Evolutionary conservation across 1,140 invertebrate genomes (phyloP).

Genomic region (fruit fly (Drosophila melanogaster)): DNA sequence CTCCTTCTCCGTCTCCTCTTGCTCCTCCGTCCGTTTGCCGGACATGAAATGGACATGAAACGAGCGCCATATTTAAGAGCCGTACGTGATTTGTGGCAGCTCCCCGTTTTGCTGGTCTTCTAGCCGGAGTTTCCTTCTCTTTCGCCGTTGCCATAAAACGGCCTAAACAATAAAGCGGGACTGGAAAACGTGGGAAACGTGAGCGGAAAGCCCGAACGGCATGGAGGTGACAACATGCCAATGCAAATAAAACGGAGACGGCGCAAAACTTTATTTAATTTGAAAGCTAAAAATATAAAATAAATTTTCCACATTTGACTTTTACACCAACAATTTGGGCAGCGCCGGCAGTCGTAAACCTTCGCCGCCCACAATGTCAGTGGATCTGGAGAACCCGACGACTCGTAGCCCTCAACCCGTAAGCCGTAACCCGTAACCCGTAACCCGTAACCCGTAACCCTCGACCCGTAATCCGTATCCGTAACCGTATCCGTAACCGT

Average conservation of each 20-base stretch:
- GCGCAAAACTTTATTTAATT: constrained; percentile 76
- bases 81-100: constrained; percentile 73
- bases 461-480: constrained; percentile 28
- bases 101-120: background rate
- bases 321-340: constrained; percentile 76
- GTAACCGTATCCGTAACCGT: constrained; percentile 54
- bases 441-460: constrained; percentile 51
- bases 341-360: constrained; percentile 66
- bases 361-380: constrained; percentile 14
- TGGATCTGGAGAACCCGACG: constrained; percentile 6
- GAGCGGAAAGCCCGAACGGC: constrained; percentile 61
- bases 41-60: constrained; percentile 70
- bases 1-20: no score
- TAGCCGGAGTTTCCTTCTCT: no score
- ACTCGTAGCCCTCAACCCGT: constrained; percentile 17
- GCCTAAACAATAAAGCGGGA: constrained; percentile 72
- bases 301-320: constrained; percentile 81
- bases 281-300: constrained; percentile 77
- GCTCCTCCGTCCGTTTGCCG: constrained; percentile 28
- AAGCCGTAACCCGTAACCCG: constrained; percentile 35
- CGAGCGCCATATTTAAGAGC: constrained; percentile 76
- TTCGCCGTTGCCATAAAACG: constrained; percentile 35
- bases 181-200: constrained; percentile 41
- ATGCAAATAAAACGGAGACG: constrained; percentile 66
- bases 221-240: constrained; percentile 70